These are phyloP conservation scores for Crypturellus undulatus DNA, from an alignment of 2,113 vertebrate genomes.

Conservation along the genomic window DNA sequence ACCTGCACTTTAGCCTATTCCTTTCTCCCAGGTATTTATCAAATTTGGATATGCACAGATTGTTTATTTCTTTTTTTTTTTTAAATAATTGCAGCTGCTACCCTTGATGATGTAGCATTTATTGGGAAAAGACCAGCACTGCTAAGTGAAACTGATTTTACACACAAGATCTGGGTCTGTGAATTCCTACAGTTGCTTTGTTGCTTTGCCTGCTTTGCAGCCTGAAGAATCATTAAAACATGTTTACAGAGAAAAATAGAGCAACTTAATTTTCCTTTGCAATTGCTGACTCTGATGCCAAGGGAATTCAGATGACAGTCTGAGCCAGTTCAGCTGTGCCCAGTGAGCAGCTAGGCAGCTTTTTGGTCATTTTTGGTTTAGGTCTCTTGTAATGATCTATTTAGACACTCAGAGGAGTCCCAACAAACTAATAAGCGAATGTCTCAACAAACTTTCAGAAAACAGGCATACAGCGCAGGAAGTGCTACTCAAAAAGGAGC, in stretches of 20 bases:
- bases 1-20: neutral
- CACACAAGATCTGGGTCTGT: neutral
- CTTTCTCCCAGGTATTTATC: neutral
- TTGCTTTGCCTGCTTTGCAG: no score
- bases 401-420: neutral
- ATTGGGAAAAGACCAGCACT: neutral
- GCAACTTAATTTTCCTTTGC: slow-evolving; percentile 26
- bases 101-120: neutral
- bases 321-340: slow-evolving; percentile 10
- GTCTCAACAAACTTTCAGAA: neutral
- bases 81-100: neutral
- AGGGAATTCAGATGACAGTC: neutral
- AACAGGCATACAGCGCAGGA: neutral
- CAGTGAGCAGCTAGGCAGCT: neutral
- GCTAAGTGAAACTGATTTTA: neutral
- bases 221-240: slow-evolving; percentile 7
- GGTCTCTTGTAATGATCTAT: neutral
- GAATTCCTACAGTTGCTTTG: neutral
- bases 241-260: neutral
- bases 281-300: slow-evolving; percentile 29
- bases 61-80: neutral
- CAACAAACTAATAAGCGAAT: neutral
- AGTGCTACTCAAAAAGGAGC: neutral
- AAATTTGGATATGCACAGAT: neutral
- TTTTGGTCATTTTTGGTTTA: slow-evolving; percentile 1